A percentile compares a stretch with the other conserved stretches of the same genome.
Evolutionary conservation across 2,113 vertebrate genomes (phyloP).

Genomic region (Carollia perspicillata): DNA sequence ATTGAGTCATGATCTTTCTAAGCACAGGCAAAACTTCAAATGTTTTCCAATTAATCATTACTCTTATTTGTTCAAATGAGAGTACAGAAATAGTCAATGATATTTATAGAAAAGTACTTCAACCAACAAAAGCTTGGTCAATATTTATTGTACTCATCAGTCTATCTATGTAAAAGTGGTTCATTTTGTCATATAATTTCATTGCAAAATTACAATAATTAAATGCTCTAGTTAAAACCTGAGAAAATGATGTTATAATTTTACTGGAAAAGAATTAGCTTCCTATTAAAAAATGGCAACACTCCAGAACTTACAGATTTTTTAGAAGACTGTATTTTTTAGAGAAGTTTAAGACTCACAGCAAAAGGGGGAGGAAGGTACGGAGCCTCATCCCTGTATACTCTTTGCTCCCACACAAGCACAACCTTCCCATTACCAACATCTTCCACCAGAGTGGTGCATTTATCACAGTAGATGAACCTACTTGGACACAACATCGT

Average conservation of each 20-base stretch:
- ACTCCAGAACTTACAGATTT: neutral
- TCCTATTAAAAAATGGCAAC: neutral
- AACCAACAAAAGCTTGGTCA: neutral
- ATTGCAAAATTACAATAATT: constrained; percentile 14
- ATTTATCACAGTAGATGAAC: neutral
- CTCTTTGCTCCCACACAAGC: neutral
- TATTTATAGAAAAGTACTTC: neutral
- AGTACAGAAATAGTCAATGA: neutral
- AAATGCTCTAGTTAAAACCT: constrained; percentile 19
- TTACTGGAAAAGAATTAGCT: neutral
- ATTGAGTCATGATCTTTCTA: neutral
- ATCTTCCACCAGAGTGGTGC: neutral
- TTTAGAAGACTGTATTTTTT: neutral
- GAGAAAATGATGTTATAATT: neutral
- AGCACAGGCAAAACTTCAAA: neutral
- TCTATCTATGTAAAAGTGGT: neutral
- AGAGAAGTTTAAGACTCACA: neutral
- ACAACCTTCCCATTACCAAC: neutral
- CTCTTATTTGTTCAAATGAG: constrained; percentile 30
- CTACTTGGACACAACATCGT: neutral
- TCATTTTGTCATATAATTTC: constrained; percentile 34
- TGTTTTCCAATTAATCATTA: constrained; percentile 45
- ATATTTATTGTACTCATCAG: neutral
- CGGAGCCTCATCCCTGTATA: neutral
- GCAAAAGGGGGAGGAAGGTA: neutral